Percentiles rank a stretch among this genome's conserved stretches.
Evolutionary conservation across 2,888 invertebrate genomes (phyloP).

Genomic region (Zaprionus bogoriensis): DNA sequence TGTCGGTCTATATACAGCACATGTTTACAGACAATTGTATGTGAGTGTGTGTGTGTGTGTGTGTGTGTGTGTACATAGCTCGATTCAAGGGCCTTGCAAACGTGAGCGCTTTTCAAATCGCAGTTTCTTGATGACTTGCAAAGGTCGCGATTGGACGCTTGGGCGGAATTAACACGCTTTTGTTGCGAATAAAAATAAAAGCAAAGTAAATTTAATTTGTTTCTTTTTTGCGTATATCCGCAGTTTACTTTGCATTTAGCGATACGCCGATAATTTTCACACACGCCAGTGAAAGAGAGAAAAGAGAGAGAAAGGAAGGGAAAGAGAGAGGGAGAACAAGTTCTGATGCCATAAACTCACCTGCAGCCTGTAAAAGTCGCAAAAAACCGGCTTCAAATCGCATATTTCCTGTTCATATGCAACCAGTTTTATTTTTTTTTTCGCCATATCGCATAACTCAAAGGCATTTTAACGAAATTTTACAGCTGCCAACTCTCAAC

Average conservation of each 20-base stretch:
- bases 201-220: slow-evolving; percentile 17
- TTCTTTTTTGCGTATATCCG: slow-evolving; percentile 4
- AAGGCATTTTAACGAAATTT: slow-evolving; percentile 38
- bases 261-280: slow-evolving; percentile 44
- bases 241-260: slow-evolving; percentile 47
- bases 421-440: slow-evolving; percentile 50
- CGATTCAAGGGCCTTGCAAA: slow-evolving; percentile 49
- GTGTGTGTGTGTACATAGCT: background rate
- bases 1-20: background rate
- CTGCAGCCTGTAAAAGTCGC: slow-evolving; percentile 40
- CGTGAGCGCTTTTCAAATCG: slow-evolving; percentile 51
- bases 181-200: slow-evolving; percentile 35
- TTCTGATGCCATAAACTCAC: slow-evolving; percentile 47
- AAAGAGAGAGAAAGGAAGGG: background rate
- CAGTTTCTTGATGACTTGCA: slow-evolving; percentile 54
- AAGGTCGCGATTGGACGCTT: slow-evolving; percentile 50
- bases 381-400: slow-evolving; percentile 65
- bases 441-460: slow-evolving; percentile 48
- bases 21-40: background rate
- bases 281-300: slow-evolving; percentile 17
- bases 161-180: slow-evolving; percentile 39
- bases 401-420: slow-evolving; percentile 60
- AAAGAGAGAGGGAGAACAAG: slow-evolving; percentile 46
- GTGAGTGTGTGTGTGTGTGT: background rate
- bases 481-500: slow-evolving; percentile 20